Percentiles rank a stretch among this genome's conserved stretches.
Evolutionary conservation across 2,113 vertebrate species (phyloP).

Genomic region (Oreochromis spilurus): DNA sequence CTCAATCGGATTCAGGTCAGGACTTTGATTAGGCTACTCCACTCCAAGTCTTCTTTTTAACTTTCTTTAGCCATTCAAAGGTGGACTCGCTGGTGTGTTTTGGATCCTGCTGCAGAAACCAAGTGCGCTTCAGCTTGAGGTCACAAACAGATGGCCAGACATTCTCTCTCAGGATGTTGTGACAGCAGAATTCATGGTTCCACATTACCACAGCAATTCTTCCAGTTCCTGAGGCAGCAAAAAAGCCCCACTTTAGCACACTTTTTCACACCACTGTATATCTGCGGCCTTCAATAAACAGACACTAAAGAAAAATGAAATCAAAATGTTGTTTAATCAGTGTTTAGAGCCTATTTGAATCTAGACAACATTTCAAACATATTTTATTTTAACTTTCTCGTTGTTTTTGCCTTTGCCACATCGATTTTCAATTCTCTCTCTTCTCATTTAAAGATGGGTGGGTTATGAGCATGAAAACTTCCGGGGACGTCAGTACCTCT

Average conservation of each 20-base stretch:
- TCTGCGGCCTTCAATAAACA: rapidly evolving
- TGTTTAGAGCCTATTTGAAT: not conserved
- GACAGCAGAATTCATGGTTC: not conserved
- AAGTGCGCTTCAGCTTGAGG: not conserved
- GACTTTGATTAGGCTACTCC: not conserved
- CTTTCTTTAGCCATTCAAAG: not conserved
- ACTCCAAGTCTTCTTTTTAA: not conserved
- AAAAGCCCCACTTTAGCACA: not conserved
- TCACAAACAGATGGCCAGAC: not conserved
- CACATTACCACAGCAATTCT: not conserved
- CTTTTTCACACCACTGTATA: not conserved
- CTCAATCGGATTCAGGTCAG: not conserved
- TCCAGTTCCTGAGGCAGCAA: not conserved
- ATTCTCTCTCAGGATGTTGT: not conserved
- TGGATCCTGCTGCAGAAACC: not conserved
- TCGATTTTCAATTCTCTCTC: not conserved
- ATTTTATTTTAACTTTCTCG: not conserved
- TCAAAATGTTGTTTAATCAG: not conserved
- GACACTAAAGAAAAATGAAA: not conserved
- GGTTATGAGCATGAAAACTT: conserved; percentile 74
- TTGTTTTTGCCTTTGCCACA: not conserved
- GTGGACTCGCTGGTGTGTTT: not conserved
- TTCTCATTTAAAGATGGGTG: conserved; percentile 61
- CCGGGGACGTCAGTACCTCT: conserved; percentile 70
- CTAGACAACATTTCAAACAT: not conserved